A percentile compares a stretch with the other conserved stretches of the same genome.
Evolutionary conservation across 53 echinoderm and acorn worm genomes (phyloP).

Genomic region (Actinopyga echinites): DNA sequence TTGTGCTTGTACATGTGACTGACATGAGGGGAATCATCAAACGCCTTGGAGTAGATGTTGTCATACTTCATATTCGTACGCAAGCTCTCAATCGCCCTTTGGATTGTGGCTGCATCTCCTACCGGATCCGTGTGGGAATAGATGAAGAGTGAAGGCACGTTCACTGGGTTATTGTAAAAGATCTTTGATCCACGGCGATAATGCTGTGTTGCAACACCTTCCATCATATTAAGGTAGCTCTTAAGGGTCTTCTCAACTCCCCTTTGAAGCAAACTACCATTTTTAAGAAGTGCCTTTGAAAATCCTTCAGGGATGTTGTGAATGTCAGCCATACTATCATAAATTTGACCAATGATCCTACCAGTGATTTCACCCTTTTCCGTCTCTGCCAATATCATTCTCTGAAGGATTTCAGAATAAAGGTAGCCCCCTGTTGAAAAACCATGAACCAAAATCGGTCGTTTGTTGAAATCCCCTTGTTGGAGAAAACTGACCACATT

Average conservation of each 20-base stretch:
- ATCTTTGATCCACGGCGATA: constrained; percentile 64
- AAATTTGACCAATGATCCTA: constrained; percentile 86
- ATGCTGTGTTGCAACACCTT: constrained; percentile 62
- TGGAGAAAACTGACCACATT: constrained; percentile 84
- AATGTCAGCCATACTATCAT: constrained; percentile 87
- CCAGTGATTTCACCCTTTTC: constrained; percentile 62
- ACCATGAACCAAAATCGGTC: constrained; percentile 79
- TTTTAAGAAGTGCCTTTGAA: constrained; percentile 52
- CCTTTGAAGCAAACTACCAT: constrained; percentile 25
- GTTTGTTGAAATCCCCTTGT: constrained; percentile 57
- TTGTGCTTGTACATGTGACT: constrained; percentile 87
- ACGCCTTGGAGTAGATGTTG: constrained; percentile 77
- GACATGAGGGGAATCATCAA: constrained; percentile 85
- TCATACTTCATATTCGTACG: constrained; percentile 68
- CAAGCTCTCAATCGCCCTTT: constrained; percentile 56
- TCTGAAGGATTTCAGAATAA: constrained; percentile 77
- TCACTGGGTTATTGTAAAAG: constrained; percentile 78
- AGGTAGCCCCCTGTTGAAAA: constrained; percentile 94
- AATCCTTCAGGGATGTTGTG: constrained; percentile 68
- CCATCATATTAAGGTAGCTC: constrained; percentile 58
- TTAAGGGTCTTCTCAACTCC: constrained; percentile 39
- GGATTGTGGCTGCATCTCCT: constrained; percentile 61
- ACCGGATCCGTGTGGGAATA: constrained; percentile 90
- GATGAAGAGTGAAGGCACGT: constrained; percentile 83
- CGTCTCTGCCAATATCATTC: constrained; percentile 63